Evolutionary conservation across 2,113 vertebrate genomes (phyloP), one percentile per base, ranked within the genome.

Genomic region (Butorides virescens): DNA sequence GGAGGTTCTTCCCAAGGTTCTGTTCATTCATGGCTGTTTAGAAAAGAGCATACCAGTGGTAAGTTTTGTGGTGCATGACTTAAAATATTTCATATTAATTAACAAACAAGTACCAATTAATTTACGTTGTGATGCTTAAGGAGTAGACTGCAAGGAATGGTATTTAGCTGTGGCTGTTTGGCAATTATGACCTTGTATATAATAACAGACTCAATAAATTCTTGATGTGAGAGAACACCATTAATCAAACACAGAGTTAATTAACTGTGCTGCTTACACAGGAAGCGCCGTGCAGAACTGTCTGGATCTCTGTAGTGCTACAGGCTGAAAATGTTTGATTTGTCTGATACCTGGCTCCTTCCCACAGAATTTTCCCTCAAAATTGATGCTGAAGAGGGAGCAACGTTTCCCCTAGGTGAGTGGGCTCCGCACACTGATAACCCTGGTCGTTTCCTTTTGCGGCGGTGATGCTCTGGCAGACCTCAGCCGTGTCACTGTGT

Each of bases 161-260:
- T 92, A 94, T 97, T 96, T 96, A 95, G 87, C 71, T 73, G 84
- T 73, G 89, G 71, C 93, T 96, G 84, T 94, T 97, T 86, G 74
- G 95, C 93, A 95, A 91, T 96, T 95, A 96, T 52, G 85, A 86
- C 91, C 71, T 58, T 79, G 78, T 95, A 55, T 95, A 88, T 96
- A 95, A 86, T 94, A 95, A 90, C 70, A 97, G 91, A 62, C 74
- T 94, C 58, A 82, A 95, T 96, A 94, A 94, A 95, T 90, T 95
- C 89, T 95, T 95, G 84, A 88, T 94, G 70, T 87, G 81, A 90
- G 89, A 97, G 84, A 66, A 67, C 66, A 62, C 62, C 85, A 94
- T 95, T 95, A 95, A 97, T 97, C 95, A 96, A 66, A 66, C 84
- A 73, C 62, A 59, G 70, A 92, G 72, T 92, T 96, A 96, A 97